These are phyloP conservation scores for Hemiprocne comata DNA, from an alignment of 2,113 vertebrate species.

Conservation along the genomic window DNA sequence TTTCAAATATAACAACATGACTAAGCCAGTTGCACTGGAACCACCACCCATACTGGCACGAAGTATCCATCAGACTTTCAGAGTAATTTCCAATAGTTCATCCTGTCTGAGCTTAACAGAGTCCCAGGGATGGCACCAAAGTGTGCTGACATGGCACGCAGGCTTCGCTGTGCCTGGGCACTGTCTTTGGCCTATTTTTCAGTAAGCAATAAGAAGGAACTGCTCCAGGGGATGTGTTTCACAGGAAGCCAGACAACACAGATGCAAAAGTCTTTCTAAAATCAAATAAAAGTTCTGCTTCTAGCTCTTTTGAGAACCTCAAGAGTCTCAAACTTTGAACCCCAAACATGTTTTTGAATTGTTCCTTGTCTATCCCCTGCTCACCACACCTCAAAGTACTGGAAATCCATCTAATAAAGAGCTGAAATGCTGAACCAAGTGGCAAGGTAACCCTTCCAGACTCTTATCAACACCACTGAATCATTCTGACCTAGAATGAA, in stretches of 20 bases:
- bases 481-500: background rate
- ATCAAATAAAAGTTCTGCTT: background rate
- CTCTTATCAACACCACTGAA: background rate
- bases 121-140: background rate
- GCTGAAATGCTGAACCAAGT: background rate
- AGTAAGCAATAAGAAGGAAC: background rate
- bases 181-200: background rate
- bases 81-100: background rate
- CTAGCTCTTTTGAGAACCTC: background rate
- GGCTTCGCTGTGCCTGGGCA: background rate
- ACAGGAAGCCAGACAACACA: background rate
- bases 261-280: background rate
- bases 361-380: background rate
- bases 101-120: background rate
- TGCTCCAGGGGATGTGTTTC: background rate
- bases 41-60: background rate
- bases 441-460: background rate
- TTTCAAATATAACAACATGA: constrained; percentile 1
- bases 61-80: background rate
- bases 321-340: background rate
- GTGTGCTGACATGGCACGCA: background rate
- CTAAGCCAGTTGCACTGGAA: background rate
- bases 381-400: background rate
- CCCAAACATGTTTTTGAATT: background rate
- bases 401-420: background rate